Conservation (phyloP, 1,140 invertebrate genomes). For the Sycophaga agraensis region DNA sequence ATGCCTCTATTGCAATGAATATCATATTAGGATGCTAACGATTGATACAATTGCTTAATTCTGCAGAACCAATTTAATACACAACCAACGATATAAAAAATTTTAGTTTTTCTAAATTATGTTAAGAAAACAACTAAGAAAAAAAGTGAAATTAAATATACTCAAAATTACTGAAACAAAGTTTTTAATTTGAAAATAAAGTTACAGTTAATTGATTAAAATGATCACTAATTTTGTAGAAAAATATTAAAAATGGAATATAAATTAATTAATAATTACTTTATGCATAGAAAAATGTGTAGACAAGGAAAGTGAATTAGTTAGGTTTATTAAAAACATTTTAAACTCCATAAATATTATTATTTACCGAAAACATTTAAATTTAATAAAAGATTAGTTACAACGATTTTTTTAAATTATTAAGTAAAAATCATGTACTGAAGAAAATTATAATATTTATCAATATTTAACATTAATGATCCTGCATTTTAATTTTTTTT, state of each 20-base stretch:
- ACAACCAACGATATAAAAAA: conserved; percentile 9
- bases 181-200: no score
- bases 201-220: no score
- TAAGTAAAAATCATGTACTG: background rate
- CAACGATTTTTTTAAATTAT: background rate
- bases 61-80: conserved; percentile 10
- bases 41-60: conserved; percentile 27
- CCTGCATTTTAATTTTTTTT: background rate
- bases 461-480: background rate
- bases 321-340: conserved; percentile 5
- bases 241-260: no score
- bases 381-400: background rate
- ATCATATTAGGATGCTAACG: conserved; percentile 9
- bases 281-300: no score
- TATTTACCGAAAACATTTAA: background rate
- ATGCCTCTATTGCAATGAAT: no score
- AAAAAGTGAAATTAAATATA: no score
- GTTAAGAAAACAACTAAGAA: no score
- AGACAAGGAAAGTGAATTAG: no score
- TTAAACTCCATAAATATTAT: conserved; percentile 1
- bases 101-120: conserved; percentile 17
- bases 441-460: background rate
- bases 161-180: no score
- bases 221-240: no score
- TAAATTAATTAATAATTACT: no score